Base-by-base conservation (phyloP, 2,888 invertebrate genomes). In the Steinernema carpocapsae region DNA sequence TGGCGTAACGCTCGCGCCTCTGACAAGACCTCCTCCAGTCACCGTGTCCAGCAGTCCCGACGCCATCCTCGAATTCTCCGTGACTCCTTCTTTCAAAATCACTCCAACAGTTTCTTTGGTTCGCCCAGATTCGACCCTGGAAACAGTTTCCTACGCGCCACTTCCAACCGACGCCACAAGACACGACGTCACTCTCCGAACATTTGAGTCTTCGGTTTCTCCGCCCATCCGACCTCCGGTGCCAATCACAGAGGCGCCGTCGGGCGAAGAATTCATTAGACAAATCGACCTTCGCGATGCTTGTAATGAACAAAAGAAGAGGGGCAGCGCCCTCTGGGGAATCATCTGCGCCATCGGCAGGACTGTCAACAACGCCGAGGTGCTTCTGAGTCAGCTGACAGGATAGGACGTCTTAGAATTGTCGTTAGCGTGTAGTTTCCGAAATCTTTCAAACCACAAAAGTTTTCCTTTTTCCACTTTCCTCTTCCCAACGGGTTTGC, bases 401-500 rank as follows among this genome's bases (percentile, higher is more conserved):
- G 37, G 37, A 37, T 37, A 37, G 37, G 37, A 37, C 3, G 10
- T 37, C 10, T 37, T 10, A 37, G 37, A 37, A 37, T 37, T 22
- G 24, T 52, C 52, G 22, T 52, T 24, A 24, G 24, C 24, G 1
- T 52, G 22, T 52, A 52, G 52, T 2, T 22, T 22, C 48, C n/a
- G n/a, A 14, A 51, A 6, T 51, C 51, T 51, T 10, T 51, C 56
- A 22, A 12, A 26, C 24, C 26, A 26, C 26, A 10, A n/a, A 37
- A 6, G 4, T 37, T 37, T 56, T 12, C 26, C 56, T 56, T 12
- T 64, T 32, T 26, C 12, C 26, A 14, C 2, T 29, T 64, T 37
- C 37, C 64, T 64, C 64, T 64, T 26, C 29, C 10, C 37, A 26
- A 64, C 64, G 64, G 64, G 64, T 64, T 52, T 24, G 19, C 52